A percentile compares a stretch with the other conserved stretches of the same genome.
These are phyloP conservation scores for Apotomis capreana DNA, from an alignment of 2,888 invertebrate genomes.

Conservation along the genomic window DNA sequence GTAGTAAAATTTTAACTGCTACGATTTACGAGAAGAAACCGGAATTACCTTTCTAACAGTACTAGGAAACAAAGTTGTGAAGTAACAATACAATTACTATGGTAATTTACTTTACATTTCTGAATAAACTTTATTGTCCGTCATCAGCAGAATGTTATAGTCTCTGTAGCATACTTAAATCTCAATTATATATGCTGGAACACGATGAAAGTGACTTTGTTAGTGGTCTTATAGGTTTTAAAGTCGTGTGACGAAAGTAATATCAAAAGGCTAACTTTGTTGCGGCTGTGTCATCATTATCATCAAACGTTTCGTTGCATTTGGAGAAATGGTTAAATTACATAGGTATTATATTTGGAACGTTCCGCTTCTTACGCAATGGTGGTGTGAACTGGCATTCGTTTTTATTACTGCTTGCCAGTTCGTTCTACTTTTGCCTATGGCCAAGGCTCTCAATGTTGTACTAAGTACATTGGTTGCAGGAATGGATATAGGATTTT, in stretches of 20 bases:
- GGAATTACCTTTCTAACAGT: slow-evolving; percentile 29
- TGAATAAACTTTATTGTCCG: slow-evolving; percentile 41
- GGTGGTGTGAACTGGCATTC: slow-evolving; percentile 26
- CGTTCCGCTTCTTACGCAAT: slow-evolving; percentile 31
- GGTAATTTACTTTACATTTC: slow-evolving; percentile 40
- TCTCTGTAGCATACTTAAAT: neutral
- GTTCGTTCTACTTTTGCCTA: neutral
- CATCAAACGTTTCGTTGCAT: slow-evolving; percentile 40
- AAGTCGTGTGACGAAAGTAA: neutral
- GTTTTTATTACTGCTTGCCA: neutral
- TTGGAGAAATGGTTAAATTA: slow-evolving; percentile 38
- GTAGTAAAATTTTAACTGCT: slow-evolving; percentile 1
- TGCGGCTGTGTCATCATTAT: slow-evolving; percentile 24
- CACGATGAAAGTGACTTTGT: neutral
- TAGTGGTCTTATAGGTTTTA: neutral
- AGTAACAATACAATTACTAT: slow-evolving; percentile 37
- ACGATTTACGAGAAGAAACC: slow-evolving; percentile 8
- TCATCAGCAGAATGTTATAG: slow-evolving; percentile 35
- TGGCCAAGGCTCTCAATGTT: too few species aligned
- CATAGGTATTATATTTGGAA: slow-evolving; percentile 28
- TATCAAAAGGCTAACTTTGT: slow-evolving; percentile 1
- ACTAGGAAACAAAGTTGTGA: slow-evolving; percentile 35
- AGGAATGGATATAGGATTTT: too few species aligned
- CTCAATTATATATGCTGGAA: neutral
- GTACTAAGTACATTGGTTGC: too few species aligned